Evolutionary conservation across 30 jellyfish, hydroid and myxozoan species (phyloP).

Genomic region (Cassiopea andromeda): DNA sequence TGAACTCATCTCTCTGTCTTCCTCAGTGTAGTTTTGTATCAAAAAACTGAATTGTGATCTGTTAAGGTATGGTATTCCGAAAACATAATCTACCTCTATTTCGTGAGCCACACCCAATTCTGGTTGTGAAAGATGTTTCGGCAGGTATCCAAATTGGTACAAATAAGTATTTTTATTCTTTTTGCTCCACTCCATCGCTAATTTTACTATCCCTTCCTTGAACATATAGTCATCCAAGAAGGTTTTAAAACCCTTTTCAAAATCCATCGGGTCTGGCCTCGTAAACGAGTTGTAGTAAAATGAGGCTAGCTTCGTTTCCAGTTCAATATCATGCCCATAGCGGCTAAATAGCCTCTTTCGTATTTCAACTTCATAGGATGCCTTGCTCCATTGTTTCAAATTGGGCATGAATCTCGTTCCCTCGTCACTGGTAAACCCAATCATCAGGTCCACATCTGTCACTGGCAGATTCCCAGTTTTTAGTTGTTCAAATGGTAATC

Average conservation of each 20-base stretch:
- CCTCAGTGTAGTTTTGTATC: slow-evolving; percentile 9
- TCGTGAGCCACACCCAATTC: slow-evolving; percentile 34
- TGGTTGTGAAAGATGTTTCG: slow-evolving; percentile 17
- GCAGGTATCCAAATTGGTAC: slow-evolving; percentile 41
- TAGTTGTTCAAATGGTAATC: not conserved
- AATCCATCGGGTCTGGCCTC: not conserved
- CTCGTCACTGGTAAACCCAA: slow-evolving; percentile 58
- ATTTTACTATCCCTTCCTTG: not conserved
- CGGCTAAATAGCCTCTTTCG: not conserved
- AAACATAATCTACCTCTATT: slow-evolving; percentile 27
- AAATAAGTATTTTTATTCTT: slow-evolving; percentile 1
- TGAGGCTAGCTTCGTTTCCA: slow-evolving; percentile 7
- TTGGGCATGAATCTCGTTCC: slow-evolving; percentile 38
- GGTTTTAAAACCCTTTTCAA: not conserved
- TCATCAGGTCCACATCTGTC: slow-evolving; percentile 21
- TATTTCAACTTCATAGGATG: not conserved
- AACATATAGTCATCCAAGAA: slow-evolving; percentile 14
- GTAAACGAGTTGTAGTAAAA: not conserved
- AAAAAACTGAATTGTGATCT: not conserved
- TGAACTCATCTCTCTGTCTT: slow-evolving; percentile 11
- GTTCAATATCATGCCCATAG: not conserved
- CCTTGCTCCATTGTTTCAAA: not conserved
- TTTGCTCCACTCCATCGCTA: slow-evolving; percentile 36
- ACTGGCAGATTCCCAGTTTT: slow-evolving; percentile 18
- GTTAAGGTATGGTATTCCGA: slow-evolving; percentile 13